Evolutionary conservation across 2,113 vertebrate species (phyloP).

Genomic region (Pantherophis guttatus): DNA sequence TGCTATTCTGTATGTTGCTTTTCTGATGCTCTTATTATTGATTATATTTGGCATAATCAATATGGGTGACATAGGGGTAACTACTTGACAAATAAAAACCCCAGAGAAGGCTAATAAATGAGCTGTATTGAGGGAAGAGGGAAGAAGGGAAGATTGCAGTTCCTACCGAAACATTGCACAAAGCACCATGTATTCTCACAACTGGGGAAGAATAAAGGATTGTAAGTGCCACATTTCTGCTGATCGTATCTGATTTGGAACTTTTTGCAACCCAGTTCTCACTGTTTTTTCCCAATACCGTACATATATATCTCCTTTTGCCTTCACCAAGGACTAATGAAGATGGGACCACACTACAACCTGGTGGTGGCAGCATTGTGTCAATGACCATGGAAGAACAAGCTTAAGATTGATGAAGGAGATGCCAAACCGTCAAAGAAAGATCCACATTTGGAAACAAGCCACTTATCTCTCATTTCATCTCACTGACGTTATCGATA

Average conservation of each 20-base stretch:
- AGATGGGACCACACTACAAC: not conserved
- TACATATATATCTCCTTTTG: not conserved
- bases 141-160: not conserved
- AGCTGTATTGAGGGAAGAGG: not conserved
- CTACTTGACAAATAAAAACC: not conserved
- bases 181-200: not conserved
- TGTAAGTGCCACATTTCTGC: not conserved
- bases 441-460: not conserved
- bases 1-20: not conserved
- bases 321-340: not conserved
- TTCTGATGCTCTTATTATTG: not conserved
- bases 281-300: not conserved
- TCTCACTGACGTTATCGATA: not conserved
- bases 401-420: not conserved
- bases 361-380: constrained; percentile 3
- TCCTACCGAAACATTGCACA: not conserved
- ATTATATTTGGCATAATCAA: not conserved
- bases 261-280: not conserved
- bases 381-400: not conserved
- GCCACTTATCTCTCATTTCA: not conserved
- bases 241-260: not conserved
- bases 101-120: not conserved
- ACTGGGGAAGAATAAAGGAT: not conserved
- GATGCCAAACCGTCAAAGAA: not conserved
- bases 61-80: too few species aligned